Evolutionary conservation across 2,797 vertebrate species (phyloP), one percentile per base, ranked within the genome.

Genomic region (Vespertilio murinus): DNA sequence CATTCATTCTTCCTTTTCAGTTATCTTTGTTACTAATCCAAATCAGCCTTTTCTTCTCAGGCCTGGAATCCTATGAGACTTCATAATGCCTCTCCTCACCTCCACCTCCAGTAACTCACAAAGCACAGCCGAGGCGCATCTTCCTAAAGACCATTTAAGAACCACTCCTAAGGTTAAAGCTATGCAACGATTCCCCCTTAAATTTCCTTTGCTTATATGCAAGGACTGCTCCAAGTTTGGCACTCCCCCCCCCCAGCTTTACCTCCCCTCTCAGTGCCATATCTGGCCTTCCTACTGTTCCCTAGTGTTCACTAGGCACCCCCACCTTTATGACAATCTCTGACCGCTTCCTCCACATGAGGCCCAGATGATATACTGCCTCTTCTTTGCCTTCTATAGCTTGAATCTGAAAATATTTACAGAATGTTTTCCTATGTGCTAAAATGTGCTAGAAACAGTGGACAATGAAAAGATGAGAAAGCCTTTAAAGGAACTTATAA

Each of bases 161-260:
- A 59, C 35, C 5, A 45, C 2, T 25, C 70, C 22, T 40, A 49
- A 18, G 4, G 25, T 80, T 89, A 87, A 95, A 70, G 90, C 23
- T 14, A 61, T 4, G 13, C 30, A 40, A 22, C 1, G 2, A 86
- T 70, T 71, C 23, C 47, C 38, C 22, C 5, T 18, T 35, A 89
- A 40, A 87, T 42, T 73, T 52, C 67, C 54, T 77, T 59, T 42
- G 38, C 18, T 86, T 84, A 70, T 56, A 77, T 4, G 74, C 77
- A 75, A n/a, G 71, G 33, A 20, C 52, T 6, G 10, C 49, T 86
- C 8, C n/a, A 79, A 79, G 59, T 33, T 7, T 3, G 71, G 67
- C 54, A 64, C 11, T 91, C 30, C 78, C 90, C 84, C 74, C 88
- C 75, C 40, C 70, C 71, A 93, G 47, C 71, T 93, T 93, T 69